Evolutionary conservation across 1,140 invertebrate genomes (phyloP).

Genomic region (Drosophila dunni): DNA sequence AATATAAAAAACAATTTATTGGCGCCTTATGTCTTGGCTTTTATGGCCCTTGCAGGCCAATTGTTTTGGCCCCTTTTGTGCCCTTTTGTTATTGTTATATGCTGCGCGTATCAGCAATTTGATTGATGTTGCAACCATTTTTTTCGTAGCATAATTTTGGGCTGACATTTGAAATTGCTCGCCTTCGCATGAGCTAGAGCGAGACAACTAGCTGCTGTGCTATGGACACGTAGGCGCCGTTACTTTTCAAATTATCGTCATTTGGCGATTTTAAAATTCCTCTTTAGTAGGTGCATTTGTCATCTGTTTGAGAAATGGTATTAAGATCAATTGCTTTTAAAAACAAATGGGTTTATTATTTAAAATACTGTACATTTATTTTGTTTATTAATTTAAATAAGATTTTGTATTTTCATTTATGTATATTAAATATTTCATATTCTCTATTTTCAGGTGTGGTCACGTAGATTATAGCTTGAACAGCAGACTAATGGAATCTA

Average conservation of each 20-base stretch:
- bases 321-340: constrained; percentile 25
- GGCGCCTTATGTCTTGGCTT: constrained; percentile 56
- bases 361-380: not conserved
- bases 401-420: not conserved
- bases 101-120: constrained; percentile 56
- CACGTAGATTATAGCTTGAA: no score
- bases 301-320: constrained; percentile 7
- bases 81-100: constrained; percentile 30
- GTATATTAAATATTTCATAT: not conserved
- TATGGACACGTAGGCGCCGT: constrained; percentile 64
- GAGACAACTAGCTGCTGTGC: constrained; percentile 25
- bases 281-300: constrained; percentile 17
- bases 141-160: constrained; percentile 67
- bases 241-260: constrained; percentile 51
- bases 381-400: not conserved
- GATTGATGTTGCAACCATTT: constrained; percentile 80
- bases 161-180: constrained; percentile 41
- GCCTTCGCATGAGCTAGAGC: constrained; percentile 21
- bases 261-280: constrained; percentile 3
- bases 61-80: constrained; percentile 47
- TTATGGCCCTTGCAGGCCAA: constrained; percentile 30
- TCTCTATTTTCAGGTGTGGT: no score
- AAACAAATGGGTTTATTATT: not conserved
- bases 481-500: no score
- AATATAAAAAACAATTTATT: constrained; percentile 70